phyloP scores from a whole-genome alignment of 2,113 vertebrate species.

The Micromys minutus region DNA sequence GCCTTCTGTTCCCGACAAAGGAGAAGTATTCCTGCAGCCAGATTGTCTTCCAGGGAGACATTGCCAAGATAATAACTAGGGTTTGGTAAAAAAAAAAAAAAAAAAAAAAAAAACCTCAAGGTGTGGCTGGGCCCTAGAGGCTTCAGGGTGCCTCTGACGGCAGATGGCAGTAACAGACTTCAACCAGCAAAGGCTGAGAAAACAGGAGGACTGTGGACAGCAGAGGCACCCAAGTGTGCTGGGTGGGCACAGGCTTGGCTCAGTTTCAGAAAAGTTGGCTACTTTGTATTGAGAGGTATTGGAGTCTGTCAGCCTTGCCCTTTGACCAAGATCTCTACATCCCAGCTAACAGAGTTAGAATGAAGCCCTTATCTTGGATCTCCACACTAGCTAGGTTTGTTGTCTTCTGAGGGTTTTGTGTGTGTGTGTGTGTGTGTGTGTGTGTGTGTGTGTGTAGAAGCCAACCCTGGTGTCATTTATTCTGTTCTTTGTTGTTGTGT shows the following conservation, averaged over 20 bases:
- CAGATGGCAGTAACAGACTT: constrained; percentile 60
- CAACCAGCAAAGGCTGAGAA: not conserved
- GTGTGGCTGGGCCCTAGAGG: constrained; percentile 40
- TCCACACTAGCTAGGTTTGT: not conserved
- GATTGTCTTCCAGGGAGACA: not conserved
- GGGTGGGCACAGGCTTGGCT: not conserved
- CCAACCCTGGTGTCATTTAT: not conserved
- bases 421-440: not conserved
- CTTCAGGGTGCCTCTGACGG: constrained; percentile 12
- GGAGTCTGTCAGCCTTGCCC: not conserved
- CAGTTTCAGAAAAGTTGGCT: not conserved
- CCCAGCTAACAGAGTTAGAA: not conserved
- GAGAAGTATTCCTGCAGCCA: constrained; percentile 41
- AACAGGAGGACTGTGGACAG: not conserved
- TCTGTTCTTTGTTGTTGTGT: not conserved
- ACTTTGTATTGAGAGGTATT: not conserved
- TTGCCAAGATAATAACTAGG: constrained; percentile 64
- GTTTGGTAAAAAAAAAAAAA: constrained; percentile 67
- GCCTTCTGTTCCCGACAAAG: constrained; percentile 51
- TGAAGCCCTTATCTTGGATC: not conserved
- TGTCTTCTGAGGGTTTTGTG: not conserved
- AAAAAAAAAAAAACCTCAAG: too few relatives aligned
- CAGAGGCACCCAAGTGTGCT: not conserved
- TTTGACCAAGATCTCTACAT: not conserved
- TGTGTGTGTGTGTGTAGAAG: not conserved